A percentile compares a stretch with the other conserved stretches of the same genome.
Evolutionary conservation across 2,113 vertebrate species (phyloP).

Genomic region (Patagioenas fasciata): DNA sequence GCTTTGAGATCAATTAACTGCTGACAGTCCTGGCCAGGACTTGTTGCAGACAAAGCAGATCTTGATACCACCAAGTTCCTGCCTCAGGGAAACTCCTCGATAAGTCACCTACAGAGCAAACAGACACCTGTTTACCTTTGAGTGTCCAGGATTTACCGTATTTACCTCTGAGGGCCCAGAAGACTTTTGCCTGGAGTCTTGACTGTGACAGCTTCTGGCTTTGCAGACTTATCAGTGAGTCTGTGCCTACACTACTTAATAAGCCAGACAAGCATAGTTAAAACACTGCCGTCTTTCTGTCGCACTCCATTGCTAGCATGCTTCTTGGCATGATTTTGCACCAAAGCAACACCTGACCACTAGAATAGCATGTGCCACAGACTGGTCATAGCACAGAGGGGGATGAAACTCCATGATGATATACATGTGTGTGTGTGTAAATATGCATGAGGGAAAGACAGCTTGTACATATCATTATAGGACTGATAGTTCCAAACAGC

Average conservation of each 20-base stretch:
- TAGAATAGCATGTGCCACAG: not conserved
- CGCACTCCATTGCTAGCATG: not conserved
- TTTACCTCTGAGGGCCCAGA: not conserved
- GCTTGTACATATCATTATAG: not conserved
- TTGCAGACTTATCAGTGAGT: not conserved
- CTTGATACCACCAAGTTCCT: not conserved
- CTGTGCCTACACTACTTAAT: not conserved
- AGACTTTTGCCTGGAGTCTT: not conserved
- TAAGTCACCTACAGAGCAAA: not conserved
- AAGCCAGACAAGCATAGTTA: not conserved
- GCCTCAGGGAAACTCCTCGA: rapidly evolving
- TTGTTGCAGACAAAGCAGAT: not conserved
- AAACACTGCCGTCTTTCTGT: rapidly evolving
- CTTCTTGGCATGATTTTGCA: not conserved
- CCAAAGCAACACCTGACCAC: not conserved
- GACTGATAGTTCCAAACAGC: not conserved
- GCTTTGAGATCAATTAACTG: not conserved
- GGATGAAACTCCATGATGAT: not conserved
- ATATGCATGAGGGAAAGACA: not conserved
- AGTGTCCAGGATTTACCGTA: not conserved
- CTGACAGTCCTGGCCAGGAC: not conserved
- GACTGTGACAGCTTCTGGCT: not conserved
- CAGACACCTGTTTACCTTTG: not conserved
- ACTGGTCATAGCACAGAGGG: not conserved
- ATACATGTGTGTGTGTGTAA: no score